Percentiles rank a stretch among this genome's conserved stretches.
Conservation (phyloP, 1,140 invertebrate genomes). For the Caerostris darwini region DNA sequence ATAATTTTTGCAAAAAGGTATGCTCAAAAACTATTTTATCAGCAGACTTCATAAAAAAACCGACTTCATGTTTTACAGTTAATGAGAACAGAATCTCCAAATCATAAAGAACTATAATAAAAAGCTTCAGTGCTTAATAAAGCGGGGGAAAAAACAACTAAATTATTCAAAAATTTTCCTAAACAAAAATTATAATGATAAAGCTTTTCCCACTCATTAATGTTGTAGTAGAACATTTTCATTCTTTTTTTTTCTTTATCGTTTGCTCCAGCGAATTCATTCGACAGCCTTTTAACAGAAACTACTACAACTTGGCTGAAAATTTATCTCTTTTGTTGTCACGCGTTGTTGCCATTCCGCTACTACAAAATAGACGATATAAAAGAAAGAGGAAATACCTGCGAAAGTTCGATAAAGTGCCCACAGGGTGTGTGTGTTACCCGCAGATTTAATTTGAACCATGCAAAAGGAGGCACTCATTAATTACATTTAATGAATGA, state of each 20-base stretch:
- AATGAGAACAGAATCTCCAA: too few species aligned
- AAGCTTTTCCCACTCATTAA: background rate
- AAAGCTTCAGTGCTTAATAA: too few species aligned
- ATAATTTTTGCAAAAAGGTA: too few species aligned
- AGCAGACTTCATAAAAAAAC: too few species aligned
- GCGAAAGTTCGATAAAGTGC: background rate
- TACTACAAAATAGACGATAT: background rate
- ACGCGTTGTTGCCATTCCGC: background rate
- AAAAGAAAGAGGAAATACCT: background rate
- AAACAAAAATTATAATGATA: background rate
- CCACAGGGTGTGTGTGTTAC: too few species aligned
- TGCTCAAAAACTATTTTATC: too few species aligned
- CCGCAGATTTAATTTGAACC: background rate
- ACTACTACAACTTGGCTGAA: background rate
- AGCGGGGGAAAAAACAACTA: background rate
- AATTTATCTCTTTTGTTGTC: slow-evolving; percentile 1
- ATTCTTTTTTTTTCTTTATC: background rate
- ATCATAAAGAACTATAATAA: too few species aligned
- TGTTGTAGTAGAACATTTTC: background rate
- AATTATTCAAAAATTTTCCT: background rate
- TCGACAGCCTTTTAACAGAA: background rate
- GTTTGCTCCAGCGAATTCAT: background rate
- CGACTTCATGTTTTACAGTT: too few species aligned
- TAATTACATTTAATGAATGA: slow-evolving; percentile 3
- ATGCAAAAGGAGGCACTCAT: background rate